phyloP scores from a whole-genome alignment of 64 coral and sea anemone species.

The Stichodactyla mertensii region DNA sequence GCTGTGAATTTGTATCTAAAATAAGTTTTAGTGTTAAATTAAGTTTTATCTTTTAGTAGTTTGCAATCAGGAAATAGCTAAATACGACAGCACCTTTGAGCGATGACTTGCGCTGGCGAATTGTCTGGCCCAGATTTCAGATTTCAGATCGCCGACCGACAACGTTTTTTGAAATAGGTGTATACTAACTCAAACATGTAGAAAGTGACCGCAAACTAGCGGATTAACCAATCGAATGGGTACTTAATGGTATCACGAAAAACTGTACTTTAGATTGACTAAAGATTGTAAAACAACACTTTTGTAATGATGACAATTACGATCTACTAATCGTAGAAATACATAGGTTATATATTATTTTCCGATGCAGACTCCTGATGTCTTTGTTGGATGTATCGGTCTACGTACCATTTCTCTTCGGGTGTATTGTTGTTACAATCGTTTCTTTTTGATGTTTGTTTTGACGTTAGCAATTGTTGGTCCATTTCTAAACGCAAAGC shows the following conservation, averaged over 20 bases:
- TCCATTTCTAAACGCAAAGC: slow-evolving; percentile 4
- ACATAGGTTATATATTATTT: neutral
- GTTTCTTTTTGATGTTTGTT: neutral
- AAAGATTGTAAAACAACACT: neutral
- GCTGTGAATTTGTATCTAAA: no score
- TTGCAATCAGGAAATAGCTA: no score
- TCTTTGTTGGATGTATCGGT: neutral
- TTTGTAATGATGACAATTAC: neutral
- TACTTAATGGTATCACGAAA: neutral
- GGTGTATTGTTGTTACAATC: slow-evolving; percentile 14
- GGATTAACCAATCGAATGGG: neutral
- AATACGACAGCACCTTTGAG: no score
- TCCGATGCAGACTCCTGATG: neutral
- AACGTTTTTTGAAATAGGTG: no score
- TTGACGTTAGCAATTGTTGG: neutral
- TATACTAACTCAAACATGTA: no score
- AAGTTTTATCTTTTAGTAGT: no score
- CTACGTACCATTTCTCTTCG: neutral
- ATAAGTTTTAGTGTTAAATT: no score
- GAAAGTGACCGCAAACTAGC: neutral
- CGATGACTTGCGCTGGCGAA: no score
- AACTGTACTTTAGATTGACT: neutral
- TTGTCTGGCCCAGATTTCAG: no score
- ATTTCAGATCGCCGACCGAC: no score
- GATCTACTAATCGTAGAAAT: neutral